Conservation (phyloP, 2,888 invertebrate genomes). For the Polydrusus tereticollis region DNA sequence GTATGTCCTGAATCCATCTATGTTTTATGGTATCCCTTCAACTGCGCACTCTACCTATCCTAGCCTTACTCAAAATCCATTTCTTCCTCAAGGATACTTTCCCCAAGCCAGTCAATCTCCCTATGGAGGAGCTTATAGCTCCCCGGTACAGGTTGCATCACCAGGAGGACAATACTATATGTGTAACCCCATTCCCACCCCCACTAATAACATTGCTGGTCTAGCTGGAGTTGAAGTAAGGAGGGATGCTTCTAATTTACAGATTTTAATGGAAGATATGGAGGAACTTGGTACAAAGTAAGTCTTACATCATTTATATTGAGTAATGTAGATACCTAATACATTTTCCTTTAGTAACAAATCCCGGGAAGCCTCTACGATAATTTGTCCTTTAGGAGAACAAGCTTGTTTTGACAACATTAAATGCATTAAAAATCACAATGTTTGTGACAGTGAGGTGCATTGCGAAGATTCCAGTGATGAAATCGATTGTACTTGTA, state of each 20-base stretch:
- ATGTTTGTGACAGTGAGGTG: constrained; percentile 81
- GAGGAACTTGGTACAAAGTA: constrained; percentile 17
- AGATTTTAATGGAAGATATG: constrained; percentile 52
- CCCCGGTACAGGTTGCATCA: constrained; percentile 55
- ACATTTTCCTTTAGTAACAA: constrained; percentile 53
- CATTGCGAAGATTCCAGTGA: constrained; percentile 86
- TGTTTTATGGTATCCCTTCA: constrained; percentile 54
- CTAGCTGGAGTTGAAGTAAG: constrained; percentile 62
- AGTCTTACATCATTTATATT: background rate
- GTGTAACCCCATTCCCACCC: constrained; percentile 61
- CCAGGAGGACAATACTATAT: constrained; percentile 62
- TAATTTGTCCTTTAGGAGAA: constrained; percentile 60
- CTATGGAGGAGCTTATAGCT: constrained; percentile 23
- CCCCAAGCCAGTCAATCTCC: constrained; percentile 18
- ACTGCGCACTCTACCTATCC: constrained; percentile 5
- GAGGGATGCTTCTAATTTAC: constrained; percentile 55
- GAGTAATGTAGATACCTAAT: background rate
- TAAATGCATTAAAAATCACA: constrained; percentile 70
- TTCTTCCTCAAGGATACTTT: constrained; percentile 24
- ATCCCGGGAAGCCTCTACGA: constrained; percentile 53
- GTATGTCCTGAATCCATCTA: constrained; percentile 56
- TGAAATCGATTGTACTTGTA: constrained; percentile 81
- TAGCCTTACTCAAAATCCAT: constrained; percentile 20
- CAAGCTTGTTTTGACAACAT: constrained; percentile 62
- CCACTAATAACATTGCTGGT: constrained; percentile 55